phyloP scores from a whole-genome alignment of 1,140 invertebrate genomes.

The Drosophila murphyi region DNA sequence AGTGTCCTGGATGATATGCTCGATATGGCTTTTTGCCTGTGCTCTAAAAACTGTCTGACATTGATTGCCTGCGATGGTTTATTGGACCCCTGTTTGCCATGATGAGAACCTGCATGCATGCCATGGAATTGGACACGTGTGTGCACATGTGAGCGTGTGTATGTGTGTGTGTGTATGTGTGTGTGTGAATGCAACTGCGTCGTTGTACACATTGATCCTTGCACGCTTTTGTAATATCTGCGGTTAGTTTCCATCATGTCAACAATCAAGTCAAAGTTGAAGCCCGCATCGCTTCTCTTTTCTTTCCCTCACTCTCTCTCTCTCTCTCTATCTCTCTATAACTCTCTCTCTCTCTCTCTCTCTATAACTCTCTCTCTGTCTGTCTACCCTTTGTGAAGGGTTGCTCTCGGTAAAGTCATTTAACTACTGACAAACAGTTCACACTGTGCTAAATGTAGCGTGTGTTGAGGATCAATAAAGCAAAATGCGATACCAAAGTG shows the following conservation, averaged over 20 bases:
- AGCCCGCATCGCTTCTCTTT: conserved; percentile 10
- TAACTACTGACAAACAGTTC: conserved; percentile 63
- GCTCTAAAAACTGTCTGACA: conserved; percentile 68
- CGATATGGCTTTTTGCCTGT: conserved; percentile 47
- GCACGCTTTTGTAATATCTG: conserved; percentile 58
- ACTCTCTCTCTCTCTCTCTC: background rate
- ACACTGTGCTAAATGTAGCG: conserved; percentile 76
- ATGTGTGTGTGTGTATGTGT: background rate
- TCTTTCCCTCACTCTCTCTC: background rate
- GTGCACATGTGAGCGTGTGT: conserved; percentile 17
- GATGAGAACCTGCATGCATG: conserved; percentile 24
- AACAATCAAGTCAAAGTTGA: conserved; percentile 72
- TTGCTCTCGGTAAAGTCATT: conserved; percentile 60
- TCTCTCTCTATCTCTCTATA: background rate
- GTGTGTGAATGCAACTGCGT: conserved; percentile 27
- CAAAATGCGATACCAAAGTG: conserved; percentile 33
- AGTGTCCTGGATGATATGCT: conserved; percentile 16
- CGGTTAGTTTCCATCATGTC: conserved; percentile 77
- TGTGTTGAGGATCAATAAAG: conserved; percentile 50
- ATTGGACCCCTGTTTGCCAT: conserved; percentile 36
- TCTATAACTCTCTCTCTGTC: background rate
- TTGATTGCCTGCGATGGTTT: conserved; percentile 75
- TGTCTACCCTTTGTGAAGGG: conserved; percentile 14
- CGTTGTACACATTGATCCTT: conserved; percentile 34
- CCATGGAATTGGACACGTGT: conserved; percentile 56